phyloP scores from a whole-genome alignment of 2,113 vertebrate species.

The Lophochroa leadbeateri region DNA sequence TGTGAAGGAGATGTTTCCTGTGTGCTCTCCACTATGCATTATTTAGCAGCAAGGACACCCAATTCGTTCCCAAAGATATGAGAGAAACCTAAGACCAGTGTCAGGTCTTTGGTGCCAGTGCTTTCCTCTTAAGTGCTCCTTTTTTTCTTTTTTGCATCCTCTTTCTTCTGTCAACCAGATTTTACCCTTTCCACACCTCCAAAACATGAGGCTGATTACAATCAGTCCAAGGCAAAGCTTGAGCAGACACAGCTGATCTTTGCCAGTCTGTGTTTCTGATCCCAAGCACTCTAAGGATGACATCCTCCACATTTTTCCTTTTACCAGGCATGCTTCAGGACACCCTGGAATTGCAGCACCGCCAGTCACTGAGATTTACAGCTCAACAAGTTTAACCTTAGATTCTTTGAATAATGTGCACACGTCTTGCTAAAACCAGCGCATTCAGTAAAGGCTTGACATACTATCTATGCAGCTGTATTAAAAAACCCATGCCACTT shows the following conservation, averaged over 20 bases:
- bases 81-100: background rate
- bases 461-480: slow-evolving; percentile 3
- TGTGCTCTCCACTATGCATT: background rate
- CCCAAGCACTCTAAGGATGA: background rate
- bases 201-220: background rate
- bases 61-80: background rate
- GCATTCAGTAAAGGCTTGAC: background rate
- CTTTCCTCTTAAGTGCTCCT: background rate
- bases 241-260: background rate
- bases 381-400: slow-evolving; percentile 37
- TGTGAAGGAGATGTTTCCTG: background rate
- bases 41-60: background rate
- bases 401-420: background rate
- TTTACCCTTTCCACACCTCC: background rate
- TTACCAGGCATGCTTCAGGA: background rate
- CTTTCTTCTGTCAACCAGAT: background rate
- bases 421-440: background rate
- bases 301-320: background rate
- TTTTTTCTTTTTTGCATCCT: background rate
- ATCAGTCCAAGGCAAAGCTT: background rate
- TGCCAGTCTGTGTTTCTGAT: background rate
- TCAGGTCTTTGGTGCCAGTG: background rate
- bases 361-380: background rate
- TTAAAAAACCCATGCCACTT: background rate
- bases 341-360: background rate